Evolutionary conservation across 30 jellyfish, hydroid and myxozoan genomes (phyloP), one percentile per base, ranked within the genome.

Genomic region (Pelagia noctiluca): DNA sequence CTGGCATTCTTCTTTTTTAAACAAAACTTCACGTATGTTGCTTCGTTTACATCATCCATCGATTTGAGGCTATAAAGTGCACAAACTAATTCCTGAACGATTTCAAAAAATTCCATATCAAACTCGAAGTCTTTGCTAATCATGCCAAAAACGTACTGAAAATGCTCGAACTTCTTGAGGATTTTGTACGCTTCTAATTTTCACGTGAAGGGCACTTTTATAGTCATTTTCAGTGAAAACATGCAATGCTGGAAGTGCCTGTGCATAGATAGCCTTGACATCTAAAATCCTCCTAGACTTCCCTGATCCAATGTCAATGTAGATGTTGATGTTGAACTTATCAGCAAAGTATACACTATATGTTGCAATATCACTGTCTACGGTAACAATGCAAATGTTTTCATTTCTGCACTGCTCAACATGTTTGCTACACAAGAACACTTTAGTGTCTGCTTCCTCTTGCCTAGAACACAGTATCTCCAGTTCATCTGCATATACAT

Each of bases 341-440:
- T 26, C 7, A 12, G 7, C n/a, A 42, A 32, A 71, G 24, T 71
- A 71, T 16, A 71, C 42, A 3, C 77, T 76, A 71, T 71, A 31
- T 3, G 36, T 35, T 19, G 83, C 74, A n/a, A 71, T 37, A 31
- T 71, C 83, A 22, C 76, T 71, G 76, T 71, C 83, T 10, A 71
- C 83, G 22, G 83, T 71, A 3, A 18, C 75, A 42, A 71, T 71
- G 83, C 83, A 71, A 34, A 34, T 76, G 24, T 71, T 31, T 23
- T 34, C 46, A 23, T 35, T 5, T 18, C 78, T 63, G 5, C 2
- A 7, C 3, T n/a, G 13, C n/a, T n/a, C 76, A 3, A 76, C 83
- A 71, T 71, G 83, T 37, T 71, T 34, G 32, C 83, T 7, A 37
- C 83, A 71, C 76, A 31, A 29, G 83, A 71, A 31, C 30, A 71